Base-by-base conservation (phyloP, 2,113 vertebrate species). In the Macquaria australasica region DNA sequence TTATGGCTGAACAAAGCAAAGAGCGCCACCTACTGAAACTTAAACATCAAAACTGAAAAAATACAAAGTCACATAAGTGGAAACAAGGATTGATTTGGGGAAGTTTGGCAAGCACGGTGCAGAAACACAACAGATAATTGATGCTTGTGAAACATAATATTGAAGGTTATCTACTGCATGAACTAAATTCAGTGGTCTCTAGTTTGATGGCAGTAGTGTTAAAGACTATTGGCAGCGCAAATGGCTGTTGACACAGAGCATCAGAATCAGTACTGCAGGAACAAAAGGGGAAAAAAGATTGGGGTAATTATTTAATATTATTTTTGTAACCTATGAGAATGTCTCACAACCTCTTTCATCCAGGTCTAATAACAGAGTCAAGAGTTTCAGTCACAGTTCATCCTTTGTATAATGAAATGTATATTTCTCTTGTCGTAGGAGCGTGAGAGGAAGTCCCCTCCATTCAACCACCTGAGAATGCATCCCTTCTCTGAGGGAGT, bases 401-500 rank as follows among this genome's bases (percentile, higher is more conserved):
- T 21, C 0, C 20, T 77, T 41, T 56, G 4, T 51, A 7, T 5
- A 6, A 68, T 70, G 10, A 56, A 59, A 77, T 62, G 7, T 41
- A 8, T 10, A 9, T n/a, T 43, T 56, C 16, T 71, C 82, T 76
- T 56, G 72, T 90, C 72, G 8, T 92, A 99, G 98, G 98, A 99
- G 90, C 97, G 98, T 87, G 98, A 99, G 91, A 96, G 98, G 86
- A 96, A 96, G 45, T 99, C 98, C 1, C 98, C 98, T 92, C 98
- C 98, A 0, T 99, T 99, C 93, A 99, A 97, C 93, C 97, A 97
- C 92, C 96, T 99, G 74, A 97, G 98, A 72, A 98, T 99, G 93
- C 98, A 99, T 88, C 99, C 99, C 2, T 99, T 99, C 93, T 97
- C 98, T 14, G 98, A 99, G 89, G 99, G 99, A 77, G 97, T 99